These are phyloP conservation scores for Chelonus formosanus DNA, from an alignment of 2,888 invertebrate species.

Conservation along the genomic window DNA sequence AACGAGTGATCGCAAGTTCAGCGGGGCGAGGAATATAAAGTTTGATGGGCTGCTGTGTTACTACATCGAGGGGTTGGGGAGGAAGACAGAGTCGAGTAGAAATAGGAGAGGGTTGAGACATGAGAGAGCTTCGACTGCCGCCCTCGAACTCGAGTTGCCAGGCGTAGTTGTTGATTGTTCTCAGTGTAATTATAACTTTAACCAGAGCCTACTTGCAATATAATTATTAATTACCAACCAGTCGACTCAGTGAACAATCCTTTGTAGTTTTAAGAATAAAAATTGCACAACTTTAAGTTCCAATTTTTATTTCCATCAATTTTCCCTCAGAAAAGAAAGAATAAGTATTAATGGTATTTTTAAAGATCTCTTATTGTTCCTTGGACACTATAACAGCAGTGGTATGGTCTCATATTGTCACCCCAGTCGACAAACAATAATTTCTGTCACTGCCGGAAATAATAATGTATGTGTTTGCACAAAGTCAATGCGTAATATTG, in stretches of 20 bases:
- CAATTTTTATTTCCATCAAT: no score
- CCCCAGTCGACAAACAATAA: constrained; percentile 15
- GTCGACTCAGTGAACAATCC: constrained; percentile 33
- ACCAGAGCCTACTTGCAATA: constrained; percentile 45
- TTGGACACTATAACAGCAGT: no score
- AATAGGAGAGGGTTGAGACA: constrained; percentile 25
- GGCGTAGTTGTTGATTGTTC: constrained; percentile 60
- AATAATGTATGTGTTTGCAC: constrained; percentile 25
- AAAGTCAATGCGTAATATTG: constrained; percentile 19
- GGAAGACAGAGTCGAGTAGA: constrained; percentile 34
- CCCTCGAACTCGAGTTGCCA: constrained; percentile 36
- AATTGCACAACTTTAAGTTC: no score
- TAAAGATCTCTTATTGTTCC: background rate
- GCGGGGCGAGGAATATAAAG: constrained; percentile 24
- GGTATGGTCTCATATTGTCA: no score
- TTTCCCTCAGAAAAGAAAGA: no score
- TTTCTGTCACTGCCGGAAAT: constrained; percentile 25
- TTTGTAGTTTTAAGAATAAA: constrained; percentile 8
- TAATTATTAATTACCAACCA: constrained; percentile 57
- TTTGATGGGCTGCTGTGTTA: constrained; percentile 10
- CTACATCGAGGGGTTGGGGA: constrained; percentile 28
- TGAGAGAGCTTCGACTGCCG: constrained; percentile 44
- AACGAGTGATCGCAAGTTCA: constrained; percentile 28
- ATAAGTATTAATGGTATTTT: no score
- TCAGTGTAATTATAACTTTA: constrained; percentile 61